Conservation (phyloP, 2,113 vertebrate species). For the Notothenia rossii region DNA sequence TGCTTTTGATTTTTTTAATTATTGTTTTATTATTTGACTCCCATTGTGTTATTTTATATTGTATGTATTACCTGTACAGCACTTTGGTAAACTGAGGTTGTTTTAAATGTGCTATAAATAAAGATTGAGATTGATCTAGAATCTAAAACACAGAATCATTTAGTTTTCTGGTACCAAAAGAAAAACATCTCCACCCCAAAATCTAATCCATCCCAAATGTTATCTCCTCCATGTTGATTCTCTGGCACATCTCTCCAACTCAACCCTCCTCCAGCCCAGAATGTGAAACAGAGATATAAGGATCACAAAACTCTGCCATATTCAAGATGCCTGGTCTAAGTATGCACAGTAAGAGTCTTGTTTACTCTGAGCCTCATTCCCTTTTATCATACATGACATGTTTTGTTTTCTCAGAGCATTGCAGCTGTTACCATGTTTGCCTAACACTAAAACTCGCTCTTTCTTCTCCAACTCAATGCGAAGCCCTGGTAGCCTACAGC, state of each 20-base stretch:
- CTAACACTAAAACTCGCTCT: not conserved
- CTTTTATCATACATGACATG: not conserved
- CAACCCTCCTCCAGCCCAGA: not conserved
- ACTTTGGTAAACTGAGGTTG: too few relatives aligned
- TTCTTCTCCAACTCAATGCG: conserved; percentile 6
- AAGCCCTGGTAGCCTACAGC: conserved; percentile 25
- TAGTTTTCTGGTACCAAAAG: conserved; percentile 14
- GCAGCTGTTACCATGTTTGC: not conserved
- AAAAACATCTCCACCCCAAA: conserved; percentile 22
- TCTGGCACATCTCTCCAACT: conserved; percentile 3
- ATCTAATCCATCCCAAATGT: conserved; percentile 39
- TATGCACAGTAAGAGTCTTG: not conserved
- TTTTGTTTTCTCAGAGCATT: conserved; percentile 4
- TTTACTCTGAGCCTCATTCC: not conserved
- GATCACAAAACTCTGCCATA: not conserved
- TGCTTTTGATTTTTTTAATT: too few relatives aligned
- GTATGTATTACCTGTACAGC: too few relatives aligned
- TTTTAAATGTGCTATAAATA: too few relatives aligned
- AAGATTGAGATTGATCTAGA: not conserved
- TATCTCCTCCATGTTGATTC: conserved; percentile 12
- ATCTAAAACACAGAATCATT: conserved; percentile 26
- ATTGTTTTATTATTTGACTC: too few relatives aligned
- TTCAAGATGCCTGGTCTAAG: not conserved
- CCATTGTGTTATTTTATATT: too few relatives aligned
- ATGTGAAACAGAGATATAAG: conserved; percentile 9